Conservation (phyloP, 35 echinoderm and acorn worm genomes). For the Patiria miniata region DNA sequence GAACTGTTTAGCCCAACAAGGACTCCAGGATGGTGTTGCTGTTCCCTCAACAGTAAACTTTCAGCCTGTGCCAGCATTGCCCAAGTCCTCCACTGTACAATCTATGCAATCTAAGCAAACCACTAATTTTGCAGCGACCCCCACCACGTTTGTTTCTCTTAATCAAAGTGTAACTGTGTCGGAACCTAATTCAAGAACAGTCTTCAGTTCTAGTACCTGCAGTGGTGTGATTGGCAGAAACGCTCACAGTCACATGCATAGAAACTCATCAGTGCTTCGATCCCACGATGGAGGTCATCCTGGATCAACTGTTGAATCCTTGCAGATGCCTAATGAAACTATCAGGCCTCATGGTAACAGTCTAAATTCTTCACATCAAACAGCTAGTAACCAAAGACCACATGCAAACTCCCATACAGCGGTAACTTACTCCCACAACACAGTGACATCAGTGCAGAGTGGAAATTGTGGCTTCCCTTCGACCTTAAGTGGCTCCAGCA, state of each 20-base stretch:
- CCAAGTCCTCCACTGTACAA: not conserved
- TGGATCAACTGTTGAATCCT: not conserved
- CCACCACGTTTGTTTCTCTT: not conserved
- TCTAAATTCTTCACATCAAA: not conserved
- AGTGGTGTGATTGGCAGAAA: not conserved
- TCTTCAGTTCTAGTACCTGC: not conserved
- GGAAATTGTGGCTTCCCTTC: not conserved
- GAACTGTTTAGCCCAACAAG: not conserved
- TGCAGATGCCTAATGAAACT: not conserved
- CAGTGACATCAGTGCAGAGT: slow-evolving; percentile 3
- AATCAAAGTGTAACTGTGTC: not conserved
- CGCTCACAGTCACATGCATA: not conserved
- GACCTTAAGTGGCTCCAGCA: not conserved
- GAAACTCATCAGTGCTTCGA: not conserved
- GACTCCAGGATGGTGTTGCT: not conserved
- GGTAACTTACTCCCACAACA: slow-evolving; percentile 7
- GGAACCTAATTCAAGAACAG: not conserved
- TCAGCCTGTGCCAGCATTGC: not conserved
- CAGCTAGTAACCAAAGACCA: not conserved
- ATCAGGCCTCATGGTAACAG: not conserved
- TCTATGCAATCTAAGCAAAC: slow-evolving; percentile 18
- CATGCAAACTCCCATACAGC: not conserved
- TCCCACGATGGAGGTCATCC: slow-evolving; percentile 1
- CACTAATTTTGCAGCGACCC: not conserved
- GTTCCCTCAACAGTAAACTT: not conserved